Conservation (phyloP, 1,140 invertebrate species). For the Nasonia giraulti region DNA sequence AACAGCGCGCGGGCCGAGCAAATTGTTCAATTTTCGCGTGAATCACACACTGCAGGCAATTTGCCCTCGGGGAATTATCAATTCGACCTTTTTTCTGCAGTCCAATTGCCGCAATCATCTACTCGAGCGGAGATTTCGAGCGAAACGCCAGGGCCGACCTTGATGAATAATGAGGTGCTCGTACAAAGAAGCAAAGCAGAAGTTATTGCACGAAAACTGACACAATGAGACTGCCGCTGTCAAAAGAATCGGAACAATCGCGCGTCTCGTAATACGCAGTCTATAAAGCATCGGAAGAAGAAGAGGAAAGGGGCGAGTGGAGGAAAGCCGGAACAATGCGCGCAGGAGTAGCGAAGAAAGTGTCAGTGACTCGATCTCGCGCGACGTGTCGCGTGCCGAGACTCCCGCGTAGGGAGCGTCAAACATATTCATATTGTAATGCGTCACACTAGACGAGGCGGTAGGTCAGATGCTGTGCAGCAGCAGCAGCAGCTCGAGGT, state of each 20-base stretch:
- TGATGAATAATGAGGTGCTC: no score
- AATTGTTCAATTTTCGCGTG: conserved; percentile 44
- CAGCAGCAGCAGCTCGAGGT: conserved; percentile 37
- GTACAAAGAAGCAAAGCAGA: not conserved
- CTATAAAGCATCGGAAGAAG: conserved; percentile 5
- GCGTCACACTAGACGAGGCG: conserved; percentile 65
- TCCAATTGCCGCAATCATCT: conserved; percentile 4
- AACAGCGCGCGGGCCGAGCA: not conserved
- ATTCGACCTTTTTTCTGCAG: not conserved
- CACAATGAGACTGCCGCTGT: not conserved
- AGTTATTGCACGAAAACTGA: not conserved
- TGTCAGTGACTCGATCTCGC: conserved; percentile 44
- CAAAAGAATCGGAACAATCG: conserved; percentile 34
- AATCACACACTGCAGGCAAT: conserved; percentile 7
- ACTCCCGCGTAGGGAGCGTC: conserved; percentile 52
- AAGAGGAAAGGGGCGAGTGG: not conserved
- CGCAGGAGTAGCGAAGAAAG: not conserved
- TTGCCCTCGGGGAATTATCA: not conserved
- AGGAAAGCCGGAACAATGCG: conserved; percentile 10
- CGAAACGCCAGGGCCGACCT: no score
- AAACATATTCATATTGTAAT: conserved; percentile 71
- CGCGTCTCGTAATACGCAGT: not conserved
- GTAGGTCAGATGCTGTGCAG: conserved; percentile 65
- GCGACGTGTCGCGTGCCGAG: conserved; percentile 63
- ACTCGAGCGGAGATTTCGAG: no score